These are phyloP conservation scores for Ciconia stormi DNA, from an alignment of 2,113 vertebrate species.

Conservation along the genomic window DNA sequence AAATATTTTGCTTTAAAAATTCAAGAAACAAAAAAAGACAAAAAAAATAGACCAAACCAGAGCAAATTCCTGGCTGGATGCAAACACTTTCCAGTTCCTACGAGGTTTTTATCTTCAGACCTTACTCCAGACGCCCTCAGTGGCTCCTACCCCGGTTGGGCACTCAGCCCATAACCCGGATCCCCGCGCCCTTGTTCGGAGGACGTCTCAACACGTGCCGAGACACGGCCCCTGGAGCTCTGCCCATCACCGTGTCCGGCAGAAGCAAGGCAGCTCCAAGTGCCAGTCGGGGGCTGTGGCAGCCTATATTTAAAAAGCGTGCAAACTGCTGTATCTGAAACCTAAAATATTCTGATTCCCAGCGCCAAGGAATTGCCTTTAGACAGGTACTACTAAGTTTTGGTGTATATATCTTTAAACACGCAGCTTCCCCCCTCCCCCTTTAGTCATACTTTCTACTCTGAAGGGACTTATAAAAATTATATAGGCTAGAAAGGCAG, in stretches of 20 bases:
- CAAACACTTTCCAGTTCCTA: not conserved
- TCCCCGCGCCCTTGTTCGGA: accelerated
- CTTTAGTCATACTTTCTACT: not conserved
- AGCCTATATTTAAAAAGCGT: not conserved
- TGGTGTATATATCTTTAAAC: not conserved
- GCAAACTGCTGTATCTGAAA: not conserved
- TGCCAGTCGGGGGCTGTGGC: not conserved
- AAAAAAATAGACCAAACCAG: not conserved
- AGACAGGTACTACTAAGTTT: not conserved
- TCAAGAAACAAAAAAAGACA: not conserved
- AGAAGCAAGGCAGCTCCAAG: not conserved
- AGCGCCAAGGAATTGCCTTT: not conserved
- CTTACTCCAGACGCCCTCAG: not conserved
- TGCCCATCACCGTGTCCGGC: accelerated
- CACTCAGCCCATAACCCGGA: accelerated
- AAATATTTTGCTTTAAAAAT: not conserved
- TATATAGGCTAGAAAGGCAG: not conserved
- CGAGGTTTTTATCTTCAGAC: not conserved
- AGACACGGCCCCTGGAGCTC: not conserved
- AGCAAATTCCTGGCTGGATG: not conserved
- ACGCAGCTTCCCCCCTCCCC: accelerated
- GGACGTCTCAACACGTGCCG: accelerated
- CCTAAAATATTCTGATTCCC: not conserved
- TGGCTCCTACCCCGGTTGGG: not conserved
- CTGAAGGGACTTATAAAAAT: not conserved